Conservation (phyloP, 2,797 vertebrate genomes). For the Austrolebias charrua region DNA sequence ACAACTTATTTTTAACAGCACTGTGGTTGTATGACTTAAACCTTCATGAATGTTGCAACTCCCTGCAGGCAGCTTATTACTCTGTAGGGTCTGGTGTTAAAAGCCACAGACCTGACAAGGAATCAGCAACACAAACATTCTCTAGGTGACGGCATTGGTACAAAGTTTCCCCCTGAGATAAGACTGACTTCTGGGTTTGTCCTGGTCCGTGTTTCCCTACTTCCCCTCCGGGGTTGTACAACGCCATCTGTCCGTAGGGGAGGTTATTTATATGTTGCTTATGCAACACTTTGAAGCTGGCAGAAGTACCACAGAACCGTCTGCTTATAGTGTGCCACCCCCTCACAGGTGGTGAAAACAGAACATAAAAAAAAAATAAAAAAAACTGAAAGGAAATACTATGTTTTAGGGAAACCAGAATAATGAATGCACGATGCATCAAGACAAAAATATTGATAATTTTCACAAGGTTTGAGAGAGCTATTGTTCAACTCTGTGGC, state of each 20-base stretch:
- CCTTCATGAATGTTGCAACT: too few relatives aligned
- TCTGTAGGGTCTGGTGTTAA: too few relatives aligned
- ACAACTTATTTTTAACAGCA: too few relatives aligned
- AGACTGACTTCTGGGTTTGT: background rate
- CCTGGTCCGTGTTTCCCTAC: background rate
- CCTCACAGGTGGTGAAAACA: background rate
- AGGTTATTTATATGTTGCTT: background rate
- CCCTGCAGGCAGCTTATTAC: too few relatives aligned
- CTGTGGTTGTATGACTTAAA: too few relatives aligned
- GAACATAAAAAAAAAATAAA: background rate
- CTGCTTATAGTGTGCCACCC: background rate
- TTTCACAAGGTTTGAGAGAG: background rate
- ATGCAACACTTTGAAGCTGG: background rate
- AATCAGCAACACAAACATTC: too few relatives aligned
- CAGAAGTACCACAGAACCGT: background rate
- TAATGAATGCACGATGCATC: background rate
- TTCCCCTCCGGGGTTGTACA: background rate
- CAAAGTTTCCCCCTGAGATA: background rate
- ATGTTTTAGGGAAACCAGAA: background rate
- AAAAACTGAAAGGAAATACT: background rate
- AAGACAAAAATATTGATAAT: background rate
- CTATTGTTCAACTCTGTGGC: too few relatives aligned
- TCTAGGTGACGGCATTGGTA: conserved; percentile 3
- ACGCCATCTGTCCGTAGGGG: background rate
- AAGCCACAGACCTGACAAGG: too few relatives aligned